Percentiles rank a stretch among this genome's conserved stretches.
Conservation (phyloP, 2,113 vertebrate species). For the Aegithalos caudatus region DNA sequence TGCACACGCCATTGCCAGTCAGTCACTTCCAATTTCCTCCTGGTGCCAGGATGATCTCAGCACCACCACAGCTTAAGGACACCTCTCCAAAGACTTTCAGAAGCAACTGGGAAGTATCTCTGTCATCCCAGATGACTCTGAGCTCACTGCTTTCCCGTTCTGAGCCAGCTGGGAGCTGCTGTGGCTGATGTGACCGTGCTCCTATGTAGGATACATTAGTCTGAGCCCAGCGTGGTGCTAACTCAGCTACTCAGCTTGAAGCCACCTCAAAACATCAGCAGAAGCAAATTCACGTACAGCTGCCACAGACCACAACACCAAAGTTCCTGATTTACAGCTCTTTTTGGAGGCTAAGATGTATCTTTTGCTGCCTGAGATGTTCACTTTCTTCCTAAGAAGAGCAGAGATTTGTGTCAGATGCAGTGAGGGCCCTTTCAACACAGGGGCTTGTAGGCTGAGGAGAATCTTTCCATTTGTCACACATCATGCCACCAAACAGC, state of each 20-base stretch:
- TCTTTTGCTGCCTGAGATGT: neutral
- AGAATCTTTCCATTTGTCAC: neutral
- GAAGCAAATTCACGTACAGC: neutral
- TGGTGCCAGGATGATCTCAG: neutral
- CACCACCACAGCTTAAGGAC: neutral
- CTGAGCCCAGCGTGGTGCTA: neutral
- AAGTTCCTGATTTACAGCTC: neutral
- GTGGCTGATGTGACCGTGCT: neutral
- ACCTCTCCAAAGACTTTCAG: neutral
- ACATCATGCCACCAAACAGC: neutral
- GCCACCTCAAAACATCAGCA: neutral
- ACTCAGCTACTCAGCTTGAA: conserved; percentile 8
- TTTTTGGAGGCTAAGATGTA: neutral
- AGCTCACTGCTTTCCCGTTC: neutral
- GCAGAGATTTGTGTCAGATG: neutral
- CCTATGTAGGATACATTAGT: neutral
- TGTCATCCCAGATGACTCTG: neutral
- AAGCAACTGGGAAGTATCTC: neutral
- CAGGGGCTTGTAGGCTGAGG: neutral
- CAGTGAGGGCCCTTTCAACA: neutral
- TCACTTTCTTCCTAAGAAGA: neutral
- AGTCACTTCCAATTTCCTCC: neutral
- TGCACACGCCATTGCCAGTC: neutral
- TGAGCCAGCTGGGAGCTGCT: conserved; percentile 28
- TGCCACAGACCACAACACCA: neutral